Evolutionary conservation across 2,797 vertebrate genomes (phyloP).

Genomic region (Chelon auratus): DNA sequence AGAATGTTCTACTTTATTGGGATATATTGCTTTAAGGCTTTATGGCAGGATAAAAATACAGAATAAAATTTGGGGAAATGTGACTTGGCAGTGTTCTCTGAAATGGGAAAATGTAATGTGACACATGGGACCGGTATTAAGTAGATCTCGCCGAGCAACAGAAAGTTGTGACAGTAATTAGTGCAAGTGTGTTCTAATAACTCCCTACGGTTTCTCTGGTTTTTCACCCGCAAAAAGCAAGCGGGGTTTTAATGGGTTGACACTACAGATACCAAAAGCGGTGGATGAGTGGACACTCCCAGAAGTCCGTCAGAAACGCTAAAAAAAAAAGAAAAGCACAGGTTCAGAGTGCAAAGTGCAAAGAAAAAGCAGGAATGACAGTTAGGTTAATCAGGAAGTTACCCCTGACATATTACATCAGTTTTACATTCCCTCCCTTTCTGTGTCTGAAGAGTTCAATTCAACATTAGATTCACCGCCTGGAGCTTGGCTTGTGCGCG

Average conservation of each 20-base stretch:
- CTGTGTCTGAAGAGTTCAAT: slow-evolving; percentile 66
- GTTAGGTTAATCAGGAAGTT: slow-evolving; percentile 72
- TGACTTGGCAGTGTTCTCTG: slow-evolving; percentile 38
- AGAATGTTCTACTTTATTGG: slow-evolving; percentile 33
- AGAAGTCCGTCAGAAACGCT: slow-evolving; percentile 18
- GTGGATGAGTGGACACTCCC: slow-evolving; percentile 1
- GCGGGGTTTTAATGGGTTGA: slow-evolving; percentile 23
- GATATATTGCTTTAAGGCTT: slow-evolving; percentile 44
- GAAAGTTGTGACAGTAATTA: slow-evolving; percentile 62
- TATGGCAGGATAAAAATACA: slow-evolving; percentile 14
- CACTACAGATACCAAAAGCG: slow-evolving; percentile 1
- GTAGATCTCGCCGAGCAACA: slow-evolving; percentile 53
- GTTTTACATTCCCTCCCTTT: slow-evolving; percentile 64
- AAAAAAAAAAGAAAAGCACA: slow-evolving; percentile 23
- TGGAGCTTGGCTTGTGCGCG: slow-evolving; percentile 72
- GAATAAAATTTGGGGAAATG: slow-evolving; percentile 26
- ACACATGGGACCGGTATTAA: slow-evolving; percentile 53
- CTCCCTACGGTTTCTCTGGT: slow-evolving; percentile 9
- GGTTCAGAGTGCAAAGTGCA: slow-evolving; percentile 28
- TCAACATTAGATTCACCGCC: slow-evolving; percentile 74
- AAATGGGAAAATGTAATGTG: slow-evolving; percentile 56
- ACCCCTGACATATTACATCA: slow-evolving; percentile 62
- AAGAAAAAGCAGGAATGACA: slow-evolving; percentile 55
- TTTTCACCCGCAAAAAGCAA: slow-evolving; percentile 1
- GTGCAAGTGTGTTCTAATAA: slow-evolving; percentile 36